These are phyloP conservation scores for Lingula anatina DNA, from an alignment of 2,888 invertebrate genomes.

Conservation along the genomic window DNA sequence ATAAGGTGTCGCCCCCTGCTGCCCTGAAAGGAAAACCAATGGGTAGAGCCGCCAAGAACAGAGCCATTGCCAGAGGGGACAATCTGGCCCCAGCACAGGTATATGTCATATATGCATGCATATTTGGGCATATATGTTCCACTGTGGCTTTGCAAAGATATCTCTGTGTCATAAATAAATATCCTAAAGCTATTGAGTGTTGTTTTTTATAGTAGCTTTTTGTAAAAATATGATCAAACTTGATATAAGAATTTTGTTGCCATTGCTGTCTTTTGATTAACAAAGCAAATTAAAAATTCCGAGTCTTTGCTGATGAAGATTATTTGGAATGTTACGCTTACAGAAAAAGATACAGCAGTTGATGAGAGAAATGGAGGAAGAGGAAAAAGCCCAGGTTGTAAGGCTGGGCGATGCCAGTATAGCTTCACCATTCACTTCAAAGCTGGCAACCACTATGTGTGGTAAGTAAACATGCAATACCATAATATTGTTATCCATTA, in stretches of 20 bases:
- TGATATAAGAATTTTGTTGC: too few species aligned
- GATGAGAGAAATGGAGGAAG: conserved; percentile 46
- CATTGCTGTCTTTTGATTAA: too few species aligned
- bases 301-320: too few species aligned
- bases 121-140: too few species aligned
- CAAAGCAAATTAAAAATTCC: too few species aligned
- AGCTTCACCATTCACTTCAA: conserved; percentile 98
- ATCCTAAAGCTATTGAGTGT: too few species aligned
- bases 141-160: too few species aligned
- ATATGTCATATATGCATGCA: not conserved
- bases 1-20: not conserved
- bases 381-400: conserved; percentile 79
- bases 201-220: too few species aligned
- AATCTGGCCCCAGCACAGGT: conserved; percentile 34
- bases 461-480: conserved; percentile 25
- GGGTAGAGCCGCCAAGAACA: conserved; percentile 31
- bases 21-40: conserved; percentile 11
- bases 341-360: conserved; percentile 37
- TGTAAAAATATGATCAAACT: too few species aligned
- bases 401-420: conserved; percentile 98
- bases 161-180: too few species aligned
- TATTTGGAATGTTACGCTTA: too few species aligned
- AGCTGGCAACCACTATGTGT: conserved; percentile 70
- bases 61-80: conserved; percentile 34
- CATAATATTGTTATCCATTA: not conserved